Base-by-base conservation (phyloP, 2,888 invertebrate species). In the Unio delphinus region DNA sequence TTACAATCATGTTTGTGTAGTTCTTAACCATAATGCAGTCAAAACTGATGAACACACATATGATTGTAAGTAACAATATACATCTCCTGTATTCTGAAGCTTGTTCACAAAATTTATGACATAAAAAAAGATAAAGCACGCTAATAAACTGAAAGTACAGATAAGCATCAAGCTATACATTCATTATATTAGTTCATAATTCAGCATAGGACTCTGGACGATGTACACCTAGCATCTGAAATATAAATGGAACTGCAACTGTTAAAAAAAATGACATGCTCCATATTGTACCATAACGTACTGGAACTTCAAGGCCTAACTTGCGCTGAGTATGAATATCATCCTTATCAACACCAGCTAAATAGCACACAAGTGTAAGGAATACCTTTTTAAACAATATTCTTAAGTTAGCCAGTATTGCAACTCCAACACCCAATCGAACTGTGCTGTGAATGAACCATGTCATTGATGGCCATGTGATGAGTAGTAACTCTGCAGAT, bases 181-280 rank as follows among this genome's bases (percentile, higher is more conserved):
- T 45, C 61, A 34, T 57, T 60, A 30, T 62, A 61, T 60, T 58
- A 62, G 92, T 92, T 45, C 45, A 95, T 80, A 96, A 93, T 92
- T 96, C 96, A 0, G 95, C 95, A 86, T 95, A 95, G 91, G 95
- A 96, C 1, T 95, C 94, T 0, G 94, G 94, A 85, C 96, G 90
- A 87, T 95, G 94, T 82, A 97, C 95, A 74, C 92, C 92, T 63
- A 97, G 89, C 81, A 93, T 90, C 64, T 93, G 91, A 90, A 96
- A 97, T 55, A 95, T 92, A 80, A 93, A 93, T 1, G 97, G 97
- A 78, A 95, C 92, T 63, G 94, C 89, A 88, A 94, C 95, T 0
- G 94, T 92, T 1, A 94, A 94, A 88, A 94, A 94, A 80, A 96
- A 92, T 0, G 96, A 95, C 61, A 97, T 94, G 86, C 94, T 92